Conservation (phyloP, 92 coral and sea anemone genomes). For the Desmophyllum pertusum region DNA sequence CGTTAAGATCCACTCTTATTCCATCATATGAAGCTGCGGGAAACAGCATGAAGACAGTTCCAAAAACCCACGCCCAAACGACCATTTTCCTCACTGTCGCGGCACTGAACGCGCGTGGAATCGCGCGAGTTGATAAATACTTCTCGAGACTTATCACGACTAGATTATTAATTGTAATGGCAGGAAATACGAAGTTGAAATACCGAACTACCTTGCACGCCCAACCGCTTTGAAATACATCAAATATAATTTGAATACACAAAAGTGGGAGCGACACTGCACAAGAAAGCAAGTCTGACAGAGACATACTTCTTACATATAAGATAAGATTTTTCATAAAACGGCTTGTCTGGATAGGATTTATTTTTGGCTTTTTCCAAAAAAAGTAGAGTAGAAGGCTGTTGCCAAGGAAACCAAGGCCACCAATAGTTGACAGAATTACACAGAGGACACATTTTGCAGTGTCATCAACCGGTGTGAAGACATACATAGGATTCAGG, state of each 20-base stretch:
- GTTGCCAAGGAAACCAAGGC: not conserved
- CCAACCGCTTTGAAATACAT: conserved; percentile 25
- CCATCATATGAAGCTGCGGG: conserved; percentile 1
- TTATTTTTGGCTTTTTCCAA: not conserved
- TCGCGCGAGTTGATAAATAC: not conserved
- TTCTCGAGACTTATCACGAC: conserved; percentile 8
- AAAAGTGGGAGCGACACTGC: not conserved
- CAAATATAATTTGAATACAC: conserved; percentile 9
- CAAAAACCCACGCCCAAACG: conserved; percentile 1
- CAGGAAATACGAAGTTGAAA: conserved; percentile 5
- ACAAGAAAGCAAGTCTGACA: conserved; percentile 10
- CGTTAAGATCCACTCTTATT: conserved; percentile 4
- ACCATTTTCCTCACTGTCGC: not conserved
- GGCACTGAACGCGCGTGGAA: not conserved
- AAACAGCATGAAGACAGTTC: not conserved
- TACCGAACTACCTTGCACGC: conserved; percentile 16
- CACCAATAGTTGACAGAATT: not conserved
- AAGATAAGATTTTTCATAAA: not conserved
- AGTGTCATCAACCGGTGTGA: not conserved
- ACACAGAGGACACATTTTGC: not conserved
- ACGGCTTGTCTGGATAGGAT: not conserved
- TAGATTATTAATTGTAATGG: conserved; percentile 6
- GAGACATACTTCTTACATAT: not conserved
- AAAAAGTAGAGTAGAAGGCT: not conserved
- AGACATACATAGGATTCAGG: not conserved